Base-by-base conservation (phyloP, 1,140 invertebrate species). In the Diachasmimorpha longicaudata region DNA sequence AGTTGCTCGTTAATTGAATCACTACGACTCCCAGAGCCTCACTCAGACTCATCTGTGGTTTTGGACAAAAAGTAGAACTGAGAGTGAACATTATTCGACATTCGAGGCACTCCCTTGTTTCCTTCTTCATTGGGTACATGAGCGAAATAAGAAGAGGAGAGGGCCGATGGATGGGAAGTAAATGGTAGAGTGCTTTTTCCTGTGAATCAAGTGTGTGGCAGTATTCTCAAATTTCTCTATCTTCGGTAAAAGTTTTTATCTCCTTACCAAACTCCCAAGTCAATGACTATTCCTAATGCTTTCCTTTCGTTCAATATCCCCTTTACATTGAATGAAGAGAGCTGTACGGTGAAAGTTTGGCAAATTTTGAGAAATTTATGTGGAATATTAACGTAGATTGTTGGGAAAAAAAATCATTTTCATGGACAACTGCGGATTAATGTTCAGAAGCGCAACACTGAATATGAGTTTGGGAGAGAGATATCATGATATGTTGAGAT, bases 1-100 rank as follows among this genome's bases (percentile, higher is more conserved):
- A 48, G 52, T 69, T 83, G 39, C 81, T 81, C 77, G 72, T 78
- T 83, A 83, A 83, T 83, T 83, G 81, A 81, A 83, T 83, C 82
- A 79, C 69, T 79, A 74, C 69, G 79, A 83, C 83, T 83, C 81
- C 82, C 77, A 68, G 73, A 77, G 78, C 76, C 79, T 83, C 79
- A 81, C 79, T 79, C 81, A 81, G 14, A 9, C 58, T 25, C 58
- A 25, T 25, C 58, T 25, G 14, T 13, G 58, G 23, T 23, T 63
- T 63, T 63, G 19, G 23, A 63, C 21, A 4, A 63, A 63, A 52
- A n/a, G 48, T 31, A 13, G 58, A 63, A 25, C 16, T 52, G 58
- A 63, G 58, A 63, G 58, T 63, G 19, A 63, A 25, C 21, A 31
- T 63, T 63, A 63, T 31, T 25, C 23, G 23, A 63, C 19, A 63